Evolutionary conservation across 2,888 invertebrate species (phyloP).

Genomic region (Resseliella maxima): DNA sequence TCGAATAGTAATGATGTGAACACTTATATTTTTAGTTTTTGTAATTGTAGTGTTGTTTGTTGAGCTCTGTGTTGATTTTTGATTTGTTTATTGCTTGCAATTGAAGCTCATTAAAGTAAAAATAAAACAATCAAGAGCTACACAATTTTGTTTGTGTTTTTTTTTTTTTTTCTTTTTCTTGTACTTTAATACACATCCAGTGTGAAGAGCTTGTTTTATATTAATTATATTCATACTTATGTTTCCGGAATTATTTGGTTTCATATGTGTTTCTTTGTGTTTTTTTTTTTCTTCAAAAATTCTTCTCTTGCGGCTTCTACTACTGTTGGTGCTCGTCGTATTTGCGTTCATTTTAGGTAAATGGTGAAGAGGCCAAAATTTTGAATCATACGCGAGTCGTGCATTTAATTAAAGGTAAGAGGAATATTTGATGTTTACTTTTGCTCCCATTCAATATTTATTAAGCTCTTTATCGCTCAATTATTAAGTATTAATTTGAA

Average conservation of each 20-base stretch:
- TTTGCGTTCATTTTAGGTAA: conserved; percentile 76
- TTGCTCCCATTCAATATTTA: not conserved
- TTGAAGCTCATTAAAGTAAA: conserved; percentile 10
- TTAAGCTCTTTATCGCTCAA: not conserved
- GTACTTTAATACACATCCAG: not conserved
- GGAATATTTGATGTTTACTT: conserved; percentile 17
- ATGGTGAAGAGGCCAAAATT: conserved; percentile 89
- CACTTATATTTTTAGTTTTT: not conserved
- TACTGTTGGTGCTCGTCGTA: too few relatives aligned
- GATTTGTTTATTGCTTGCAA: not conserved
- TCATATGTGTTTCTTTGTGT: not conserved
- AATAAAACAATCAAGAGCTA: too few relatives aligned
- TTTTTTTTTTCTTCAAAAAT: not conserved
- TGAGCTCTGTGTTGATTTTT: not conserved
- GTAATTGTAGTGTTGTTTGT: not conserved
- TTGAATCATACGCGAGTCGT: conserved; percentile 96
- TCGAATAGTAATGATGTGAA: not conserved
- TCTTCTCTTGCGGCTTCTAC: not conserved
- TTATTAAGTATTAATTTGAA: too few relatives aligned
- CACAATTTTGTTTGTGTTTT: not conserved
- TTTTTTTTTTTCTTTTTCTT: not conserved
- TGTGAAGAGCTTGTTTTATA: not conserved
- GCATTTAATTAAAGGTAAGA: conserved; percentile 90
- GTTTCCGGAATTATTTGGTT: not conserved
- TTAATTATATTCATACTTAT: not conserved